Base-by-base conservation (phyloP, 2,888 invertebrate species). In the Nymphalis urticae region DNA sequence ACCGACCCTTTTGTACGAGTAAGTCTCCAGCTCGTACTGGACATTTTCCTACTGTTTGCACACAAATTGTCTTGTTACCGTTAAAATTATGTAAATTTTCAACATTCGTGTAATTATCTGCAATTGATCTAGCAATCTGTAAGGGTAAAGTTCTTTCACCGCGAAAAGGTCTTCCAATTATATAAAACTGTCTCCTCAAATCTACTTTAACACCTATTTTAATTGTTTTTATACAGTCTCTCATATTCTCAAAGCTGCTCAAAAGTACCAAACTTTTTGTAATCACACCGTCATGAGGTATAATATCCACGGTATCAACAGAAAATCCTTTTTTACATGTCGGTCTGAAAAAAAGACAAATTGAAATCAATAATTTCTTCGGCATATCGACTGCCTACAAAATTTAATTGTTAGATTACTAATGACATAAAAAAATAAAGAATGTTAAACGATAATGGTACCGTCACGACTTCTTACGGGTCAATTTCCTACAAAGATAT, bases 271-370 rank as follows among this genome's bases (percentile, higher is more conserved):
- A 74, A 36, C 80, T 84, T 62, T 84, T 85, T 1, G 85, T 84
- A 21, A 82, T 69, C 0, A 81, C 79, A 3, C 85, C 87, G 2
- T 85, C 82, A 65, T 88, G 86, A 10, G 77, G 75, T 51, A 90
- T 76, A 1, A 79, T 73, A 62, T 88, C 85, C 13, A 83, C 77
- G 3, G 77, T 71, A 59, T 87, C 83, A 16, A 89, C 80, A 0
- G 85, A 58, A 71, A 90, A 89, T 10, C 88, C 87, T 80, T 88
- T 90, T 75, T 85, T 89, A 79, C 92, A 92, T 54, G 80, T 79
- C 21, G 84, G 86, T 24, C 92, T 92, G 82, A 70, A 87, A 88
- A 27, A 63, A 66, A 50, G 2, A 60, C 16, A 27, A 48, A 56
- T 21, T 42, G 54, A 48, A 10, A 47, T 42, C 10, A 10, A 42